Conservation (phyloP, 2,797 vertebrate species). For the Gorsachius magnificus region DNA sequence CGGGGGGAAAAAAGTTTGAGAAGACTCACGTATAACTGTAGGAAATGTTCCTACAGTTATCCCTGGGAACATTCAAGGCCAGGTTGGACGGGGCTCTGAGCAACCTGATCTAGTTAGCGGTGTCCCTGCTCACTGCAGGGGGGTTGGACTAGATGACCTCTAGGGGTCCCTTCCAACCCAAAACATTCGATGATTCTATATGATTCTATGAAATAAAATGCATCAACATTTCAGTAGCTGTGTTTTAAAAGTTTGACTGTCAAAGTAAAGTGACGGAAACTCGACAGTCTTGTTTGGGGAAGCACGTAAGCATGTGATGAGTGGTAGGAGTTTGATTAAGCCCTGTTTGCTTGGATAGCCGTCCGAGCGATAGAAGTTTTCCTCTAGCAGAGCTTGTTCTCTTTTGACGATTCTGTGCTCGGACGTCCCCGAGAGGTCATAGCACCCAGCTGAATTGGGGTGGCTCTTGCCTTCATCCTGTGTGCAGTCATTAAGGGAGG, state of each 20-base stretch:
- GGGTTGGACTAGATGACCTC: no score
- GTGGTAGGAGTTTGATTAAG: neutral
- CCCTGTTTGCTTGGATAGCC: neutral
- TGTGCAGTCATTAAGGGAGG: neutral
- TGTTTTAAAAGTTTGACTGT: neutral
- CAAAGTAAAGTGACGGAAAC: neutral
- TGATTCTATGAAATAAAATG: no score
- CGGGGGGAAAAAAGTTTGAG: neutral
- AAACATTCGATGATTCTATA: no score
- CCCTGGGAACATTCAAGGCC: no score
- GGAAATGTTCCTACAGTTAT: no score
- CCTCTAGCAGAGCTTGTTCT: neutral
- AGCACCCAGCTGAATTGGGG: neutral
- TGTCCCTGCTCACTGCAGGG: no score
- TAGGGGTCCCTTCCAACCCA: no score
- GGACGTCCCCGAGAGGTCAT: neutral
- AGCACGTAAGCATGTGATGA: neutral
- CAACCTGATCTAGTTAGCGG: no score
- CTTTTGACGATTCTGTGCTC: neutral
- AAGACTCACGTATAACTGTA: neutral
- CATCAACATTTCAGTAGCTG: neutral
- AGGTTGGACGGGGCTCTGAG: no score
- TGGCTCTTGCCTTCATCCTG: neutral
- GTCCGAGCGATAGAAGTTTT: neutral
- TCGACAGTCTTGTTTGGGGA: neutral